Conservation (phyloP, 2,888 invertebrate genomes). For the Orchesella flavescens region DNA sequence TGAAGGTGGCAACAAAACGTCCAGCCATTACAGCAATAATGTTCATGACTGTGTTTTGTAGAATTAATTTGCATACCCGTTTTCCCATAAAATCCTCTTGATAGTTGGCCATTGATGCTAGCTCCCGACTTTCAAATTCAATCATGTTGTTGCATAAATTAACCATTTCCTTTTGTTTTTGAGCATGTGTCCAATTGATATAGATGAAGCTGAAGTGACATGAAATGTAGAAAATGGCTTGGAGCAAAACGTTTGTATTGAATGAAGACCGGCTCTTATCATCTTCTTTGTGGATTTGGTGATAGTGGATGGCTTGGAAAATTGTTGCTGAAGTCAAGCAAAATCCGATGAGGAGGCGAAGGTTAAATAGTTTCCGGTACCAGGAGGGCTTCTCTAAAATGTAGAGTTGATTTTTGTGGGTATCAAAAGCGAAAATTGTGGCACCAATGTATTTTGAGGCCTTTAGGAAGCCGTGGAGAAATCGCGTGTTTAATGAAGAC, state of each 20-base stretch:
- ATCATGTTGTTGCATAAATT: background rate
- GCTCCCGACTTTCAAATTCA: background rate
- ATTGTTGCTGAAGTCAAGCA: background rate
- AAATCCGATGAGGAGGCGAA: background rate
- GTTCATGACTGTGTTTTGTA: background rate
- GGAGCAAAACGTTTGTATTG: background rate
- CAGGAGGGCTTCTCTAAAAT: background rate
- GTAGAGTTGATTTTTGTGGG: background rate
- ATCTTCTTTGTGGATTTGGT: background rate
- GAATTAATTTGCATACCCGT: background rate
- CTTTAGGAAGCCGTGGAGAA: background rate
- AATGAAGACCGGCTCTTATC: background rate
- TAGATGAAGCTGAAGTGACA: constrained; percentile 9
- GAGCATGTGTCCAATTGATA: background rate
- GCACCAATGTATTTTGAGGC: background rate
- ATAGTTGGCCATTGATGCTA: background rate
- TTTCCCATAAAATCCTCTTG: background rate
- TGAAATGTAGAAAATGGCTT: background rate
- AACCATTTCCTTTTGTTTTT: background rate
- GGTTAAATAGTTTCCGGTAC: background rate
- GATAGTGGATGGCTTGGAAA: background rate
- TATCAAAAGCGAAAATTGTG: background rate
- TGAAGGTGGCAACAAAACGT: background rate
- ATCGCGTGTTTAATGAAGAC: background rate
- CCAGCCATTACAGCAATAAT: background rate